Evolutionary conservation across 2,113 vertebrate species (phyloP).

Genomic region (Cyprinus carpio): DNA sequence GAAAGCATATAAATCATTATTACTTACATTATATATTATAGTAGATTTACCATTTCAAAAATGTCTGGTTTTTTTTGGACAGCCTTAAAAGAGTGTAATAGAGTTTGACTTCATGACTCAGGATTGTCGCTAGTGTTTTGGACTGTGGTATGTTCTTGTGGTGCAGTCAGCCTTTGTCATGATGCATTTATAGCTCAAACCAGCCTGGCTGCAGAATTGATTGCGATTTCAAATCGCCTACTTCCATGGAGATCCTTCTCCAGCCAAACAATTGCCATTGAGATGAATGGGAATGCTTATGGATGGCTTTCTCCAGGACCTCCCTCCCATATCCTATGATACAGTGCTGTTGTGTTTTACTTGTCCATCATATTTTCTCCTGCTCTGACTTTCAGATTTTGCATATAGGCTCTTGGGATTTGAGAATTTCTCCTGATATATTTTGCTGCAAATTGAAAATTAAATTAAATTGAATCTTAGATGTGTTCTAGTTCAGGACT

Average conservation of each 20-base stretch:
- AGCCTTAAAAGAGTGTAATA: no score
- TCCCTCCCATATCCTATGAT: not conserved
- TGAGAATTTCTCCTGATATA: not conserved
- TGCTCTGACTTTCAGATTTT: conserved; percentile 16
- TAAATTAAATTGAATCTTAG: conserved; percentile 2
- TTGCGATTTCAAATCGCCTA: not conserved
- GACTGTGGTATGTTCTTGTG: not conserved
- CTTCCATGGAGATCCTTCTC: not conserved
- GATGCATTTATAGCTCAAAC: not conserved
- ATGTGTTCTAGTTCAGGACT: not conserved
- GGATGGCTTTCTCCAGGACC: not conserved
- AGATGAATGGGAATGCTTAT: not conserved
- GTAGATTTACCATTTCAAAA: no score
- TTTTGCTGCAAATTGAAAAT: conserved; percentile 19
- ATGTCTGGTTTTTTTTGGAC: no score
- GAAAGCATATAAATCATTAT: no score
- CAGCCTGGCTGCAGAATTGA: not conserved
- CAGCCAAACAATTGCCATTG: not conserved
- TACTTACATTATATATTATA: no score
- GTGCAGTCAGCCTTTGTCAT: not conserved
- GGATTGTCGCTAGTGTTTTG: no score
- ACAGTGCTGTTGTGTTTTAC: not conserved
- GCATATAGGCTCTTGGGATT: not conserved
- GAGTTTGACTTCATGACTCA: no score
- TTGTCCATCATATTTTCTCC: not conserved